Evolutionary conservation across 2,888 invertebrate species (phyloP).

Genomic region (Aphidius colemani): DNA sequence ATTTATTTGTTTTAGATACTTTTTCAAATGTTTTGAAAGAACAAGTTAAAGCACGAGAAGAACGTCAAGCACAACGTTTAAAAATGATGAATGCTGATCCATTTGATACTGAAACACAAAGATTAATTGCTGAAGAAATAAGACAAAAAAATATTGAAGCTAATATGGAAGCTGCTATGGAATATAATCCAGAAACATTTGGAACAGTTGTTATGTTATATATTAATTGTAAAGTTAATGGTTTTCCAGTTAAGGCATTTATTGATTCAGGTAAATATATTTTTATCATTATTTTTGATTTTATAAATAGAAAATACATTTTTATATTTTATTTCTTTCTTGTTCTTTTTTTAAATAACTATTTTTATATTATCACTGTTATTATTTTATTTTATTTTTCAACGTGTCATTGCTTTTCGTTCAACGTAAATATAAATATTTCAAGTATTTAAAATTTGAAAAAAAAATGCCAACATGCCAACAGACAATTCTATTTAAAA

Average conservation of each 20-base stretch:
- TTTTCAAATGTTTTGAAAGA: constrained; percentile 81
- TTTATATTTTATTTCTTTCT: no score
- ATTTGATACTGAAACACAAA: constrained; percentile 93
- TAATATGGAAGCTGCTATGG: constrained; percentile 98
- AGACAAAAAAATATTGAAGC: constrained; percentile 94
- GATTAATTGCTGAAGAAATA: constrained; percentile 94
- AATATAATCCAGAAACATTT: constrained; percentile 97
- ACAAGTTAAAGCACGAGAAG: constrained; percentile 80
- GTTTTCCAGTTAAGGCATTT: constrained; percentile 95
- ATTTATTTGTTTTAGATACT: constrained; percentile 65
- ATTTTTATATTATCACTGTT: no score
- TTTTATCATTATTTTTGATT: no score
- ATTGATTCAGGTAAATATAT: constrained; percentile 80
- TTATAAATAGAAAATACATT: no score
- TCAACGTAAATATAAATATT: background rate
- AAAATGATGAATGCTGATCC: constrained; percentile 93
- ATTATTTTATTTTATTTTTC: no score
- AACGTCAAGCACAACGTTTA: constrained; percentile 81
- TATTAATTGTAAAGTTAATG: constrained; percentile 96
- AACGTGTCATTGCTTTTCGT: background rate
- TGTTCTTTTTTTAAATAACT: no score
- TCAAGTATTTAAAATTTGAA: no score
- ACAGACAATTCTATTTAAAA: background rate
- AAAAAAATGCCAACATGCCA: no score
- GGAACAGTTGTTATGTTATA: constrained; percentile 98